Evolutionary conservation across 92 coral and sea anemone genomes (phyloP), one percentile per base, ranked within the genome.

Genomic region (Paragorgia papillata): DNA sequence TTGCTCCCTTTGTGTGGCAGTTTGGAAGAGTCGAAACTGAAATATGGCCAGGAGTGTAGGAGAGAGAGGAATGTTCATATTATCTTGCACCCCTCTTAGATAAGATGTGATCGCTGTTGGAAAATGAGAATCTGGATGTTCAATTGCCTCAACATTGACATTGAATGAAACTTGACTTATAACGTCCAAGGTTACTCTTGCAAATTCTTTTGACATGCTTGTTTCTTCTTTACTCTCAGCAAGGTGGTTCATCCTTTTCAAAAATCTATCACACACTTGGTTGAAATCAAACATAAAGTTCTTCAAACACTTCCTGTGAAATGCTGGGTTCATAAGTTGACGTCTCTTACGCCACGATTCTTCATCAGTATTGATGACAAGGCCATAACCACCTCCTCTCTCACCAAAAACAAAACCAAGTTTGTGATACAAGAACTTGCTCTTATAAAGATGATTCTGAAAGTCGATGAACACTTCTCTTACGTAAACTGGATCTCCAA

Each of bases 101-200:
- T 48, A 56, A 1, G 67, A 55, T 7, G 68, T 27, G 25, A 90
- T 56, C 8, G 97, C 91, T 10, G 76, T 39, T 57, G 92, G 91
- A 19, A 92, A 92, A 20, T 85, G 90, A 41, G 83, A 84, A 75
- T 76, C 49, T 13, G 89, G 77, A 33, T 81, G 71, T 32, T 75
- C 62, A 27, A 88, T 86, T 19, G 88, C 70, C 17, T 81, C 82
- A 32, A 81, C 56, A 46, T 90, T 85, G 9, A 92, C 76, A 61
- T 84, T 75, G 68, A 92, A 92, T 9, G 93, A 96, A 78, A 92
- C 97, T 90, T 90, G 91, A 79, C 91, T 87, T 62, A 92, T 92
- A 27, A 89, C 80, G 43, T 92, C 95, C 69, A 92, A 76, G 17
- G 97, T 87, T 22, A 87, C 89, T 46, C 87, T 86, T 24, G 86